Evolutionary conservation across 2,113 vertebrate genomes (phyloP), one percentile per base, ranked within the genome.

Genomic region (Dasyurus viverrinus): DNA sequence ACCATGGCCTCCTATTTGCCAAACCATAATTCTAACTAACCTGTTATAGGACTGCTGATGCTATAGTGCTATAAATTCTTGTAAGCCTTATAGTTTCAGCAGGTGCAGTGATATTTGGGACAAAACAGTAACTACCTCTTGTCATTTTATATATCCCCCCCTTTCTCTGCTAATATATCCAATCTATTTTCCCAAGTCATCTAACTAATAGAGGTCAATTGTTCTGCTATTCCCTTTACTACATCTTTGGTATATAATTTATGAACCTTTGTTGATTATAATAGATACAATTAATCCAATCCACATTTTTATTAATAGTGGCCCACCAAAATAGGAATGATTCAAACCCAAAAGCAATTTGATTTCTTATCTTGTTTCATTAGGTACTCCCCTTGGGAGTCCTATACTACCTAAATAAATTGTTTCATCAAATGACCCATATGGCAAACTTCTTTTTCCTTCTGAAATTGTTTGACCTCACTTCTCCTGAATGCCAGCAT

Each of bases 371-470:
- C 48, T 48, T 48, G 68, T 94, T 76, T 96, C 6, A 48, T 92
- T 57, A 24, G 93, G 91, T 4, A 94, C 53, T 93, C 91, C 54
- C 27, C 3, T 89, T 42, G 94, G 94, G 27, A 91, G 89, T n/a
- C 54, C 91, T 90, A 93, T 94, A 89, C 93, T n/a, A 91, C 93
- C 91, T 94, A 97, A 91, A 93, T 96, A 94, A 89, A 93, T 94
- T 5, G 4, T 90, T 89, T 52, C 89, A 96, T 95, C 95, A 57
- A 89, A 94, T 10, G 76, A 90, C 22, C n/a, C 36, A 26, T 50
- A 1, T 16, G 36, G 19, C 22, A 53, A 19, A 53, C 53, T 53
- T 19, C 25, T 53, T 8, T 8, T 27, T 8, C 36, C 36, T 53
- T 46, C 16, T 27, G 2, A 16, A 48, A 30, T 53, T 19, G 14